Conservation (phyloP, 2,888 invertebrate species). For the Melanostoma mellinum region DNA sequence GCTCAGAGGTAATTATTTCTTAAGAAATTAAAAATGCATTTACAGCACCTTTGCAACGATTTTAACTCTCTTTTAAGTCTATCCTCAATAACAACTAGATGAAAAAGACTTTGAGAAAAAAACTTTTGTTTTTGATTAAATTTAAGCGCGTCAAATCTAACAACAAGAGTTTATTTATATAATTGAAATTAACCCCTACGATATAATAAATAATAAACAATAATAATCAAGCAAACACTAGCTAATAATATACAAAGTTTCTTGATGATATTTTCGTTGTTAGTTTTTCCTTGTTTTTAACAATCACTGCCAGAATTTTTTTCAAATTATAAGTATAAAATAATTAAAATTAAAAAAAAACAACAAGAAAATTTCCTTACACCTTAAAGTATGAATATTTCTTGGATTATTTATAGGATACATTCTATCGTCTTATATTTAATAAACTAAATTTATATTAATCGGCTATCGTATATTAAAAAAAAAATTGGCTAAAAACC, state of each 20-base stretch:
- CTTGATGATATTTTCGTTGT: conserved; percentile 12
- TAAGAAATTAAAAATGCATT: conserved; percentile 54
- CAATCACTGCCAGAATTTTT: conserved; percentile 69
- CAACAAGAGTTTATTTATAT: conserved; percentile 22
- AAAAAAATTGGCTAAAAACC: conserved; percentile 52
- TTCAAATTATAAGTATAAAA: conserved; percentile 36
- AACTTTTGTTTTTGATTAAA: conserved; percentile 48
- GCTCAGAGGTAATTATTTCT: conserved; percentile 18
- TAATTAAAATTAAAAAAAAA: conserved; percentile 1
- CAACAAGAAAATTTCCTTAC: too few relatives aligned
- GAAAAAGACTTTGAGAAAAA: conserved; percentile 53
- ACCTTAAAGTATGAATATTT: neutral
- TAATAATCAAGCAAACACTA: neutral
- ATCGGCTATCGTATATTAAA: conserved; percentile 58
- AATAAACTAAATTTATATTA: conserved; percentile 27
- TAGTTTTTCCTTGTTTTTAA: conserved; percentile 49
- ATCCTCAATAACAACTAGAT: conserved; percentile 37
- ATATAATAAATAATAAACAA: conserved; percentile 21
- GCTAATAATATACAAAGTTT: conserved; percentile 18
- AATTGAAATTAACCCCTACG: conserved; percentile 34
- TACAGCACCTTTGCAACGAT: conserved; percentile 56
- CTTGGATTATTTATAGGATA: conserved; percentile 18
- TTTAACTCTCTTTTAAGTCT: conserved; percentile 44
- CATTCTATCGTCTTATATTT: neutral
- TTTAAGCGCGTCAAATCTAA: conserved; percentile 54